Conservation (phyloP, 2,888 invertebrate genomes). For the Cantharis rufa region DNA sequence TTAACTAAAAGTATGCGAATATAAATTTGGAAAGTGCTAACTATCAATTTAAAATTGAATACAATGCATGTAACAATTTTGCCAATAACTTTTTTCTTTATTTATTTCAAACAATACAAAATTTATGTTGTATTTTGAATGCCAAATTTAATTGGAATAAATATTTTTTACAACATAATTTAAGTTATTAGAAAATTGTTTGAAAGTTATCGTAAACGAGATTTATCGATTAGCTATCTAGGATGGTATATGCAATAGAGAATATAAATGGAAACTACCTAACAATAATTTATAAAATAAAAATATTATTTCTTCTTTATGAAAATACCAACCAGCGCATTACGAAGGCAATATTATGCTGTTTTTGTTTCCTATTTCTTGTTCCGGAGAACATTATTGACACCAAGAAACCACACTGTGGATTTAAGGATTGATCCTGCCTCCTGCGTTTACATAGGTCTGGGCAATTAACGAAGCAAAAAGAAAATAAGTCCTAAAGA, state of each 20-base stretch:
- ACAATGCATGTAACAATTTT: background rate
- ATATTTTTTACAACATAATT: background rate
- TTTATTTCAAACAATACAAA: too few species aligned
- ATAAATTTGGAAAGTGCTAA: background rate
- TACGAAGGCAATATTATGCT: too few species aligned
- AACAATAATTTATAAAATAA: background rate
- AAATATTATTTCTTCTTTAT: background rate
- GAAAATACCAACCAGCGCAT: background rate
- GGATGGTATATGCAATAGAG: background rate
- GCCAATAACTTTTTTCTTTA: background rate
- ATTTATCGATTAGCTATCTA: background rate
- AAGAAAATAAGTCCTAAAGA: too few species aligned
- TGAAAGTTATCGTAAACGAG: background rate
- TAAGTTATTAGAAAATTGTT: background rate
- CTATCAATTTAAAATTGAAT: background rate
- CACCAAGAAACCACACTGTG: too few species aligned
- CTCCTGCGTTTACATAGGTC: too few species aligned
- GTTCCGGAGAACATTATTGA: too few species aligned
- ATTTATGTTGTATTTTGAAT: background rate
- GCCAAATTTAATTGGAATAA: background rate
- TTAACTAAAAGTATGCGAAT: background rate
- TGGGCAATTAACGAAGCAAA: too few species aligned
- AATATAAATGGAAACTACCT: background rate
- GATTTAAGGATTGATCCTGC: too few species aligned
- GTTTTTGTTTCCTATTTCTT: too few species aligned